Conservation (phyloP, 2,113 vertebrate genomes). For the Dryoscopus gambensis region DNA sequence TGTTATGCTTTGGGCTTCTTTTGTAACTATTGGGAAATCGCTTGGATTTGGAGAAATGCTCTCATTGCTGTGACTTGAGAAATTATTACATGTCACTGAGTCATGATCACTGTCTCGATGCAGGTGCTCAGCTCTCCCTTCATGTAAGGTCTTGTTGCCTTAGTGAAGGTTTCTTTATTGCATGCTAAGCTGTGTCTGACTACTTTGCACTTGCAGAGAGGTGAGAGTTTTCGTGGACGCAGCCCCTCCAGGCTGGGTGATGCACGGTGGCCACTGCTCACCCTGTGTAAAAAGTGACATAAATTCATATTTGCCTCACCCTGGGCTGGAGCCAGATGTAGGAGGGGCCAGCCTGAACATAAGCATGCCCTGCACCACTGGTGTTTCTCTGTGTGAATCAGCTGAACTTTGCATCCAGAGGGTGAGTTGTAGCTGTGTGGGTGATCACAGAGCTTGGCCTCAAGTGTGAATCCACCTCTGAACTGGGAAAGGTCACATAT, state of each 20-base stretch:
- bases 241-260: neutral
- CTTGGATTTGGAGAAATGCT: neutral
- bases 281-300: neutral
- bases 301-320: neutral
- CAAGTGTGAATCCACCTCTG: neutral
- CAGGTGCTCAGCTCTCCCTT: neutral
- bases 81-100: neutral
- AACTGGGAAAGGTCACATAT: neutral
- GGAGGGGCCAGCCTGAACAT: neutral
- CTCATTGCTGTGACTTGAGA: neutral
- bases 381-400: neutral
- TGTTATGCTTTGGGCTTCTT: neutral
- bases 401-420: neutral
- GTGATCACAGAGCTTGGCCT: neutral
- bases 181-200: neutral
- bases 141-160: neutral
- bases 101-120: neutral
- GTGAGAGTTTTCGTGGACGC: neutral
- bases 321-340: neutral
- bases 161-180: neutral
- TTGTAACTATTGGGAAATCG: neutral
- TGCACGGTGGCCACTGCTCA: accelerated
- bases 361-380: neutral
- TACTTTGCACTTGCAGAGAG: neutral
- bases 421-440: neutral